Percentiles rank a stretch among this genome's conserved stretches.
Evolutionary conservation across 2,113 vertebrate species (phyloP).

Genomic region (Tragelaphus imberbis): DNA sequence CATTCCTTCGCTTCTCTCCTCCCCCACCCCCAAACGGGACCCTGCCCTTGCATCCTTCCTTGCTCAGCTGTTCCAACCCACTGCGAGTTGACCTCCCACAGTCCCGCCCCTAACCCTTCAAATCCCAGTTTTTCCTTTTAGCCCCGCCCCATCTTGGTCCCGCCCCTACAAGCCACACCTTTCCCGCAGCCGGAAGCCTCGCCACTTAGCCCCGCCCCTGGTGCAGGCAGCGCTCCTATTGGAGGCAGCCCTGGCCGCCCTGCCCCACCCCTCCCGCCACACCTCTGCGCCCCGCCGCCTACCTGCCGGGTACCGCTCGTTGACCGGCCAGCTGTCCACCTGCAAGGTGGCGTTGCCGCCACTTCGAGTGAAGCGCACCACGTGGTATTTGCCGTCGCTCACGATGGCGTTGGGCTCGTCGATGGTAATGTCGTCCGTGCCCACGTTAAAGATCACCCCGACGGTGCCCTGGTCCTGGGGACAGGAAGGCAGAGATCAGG

Average conservation of each 20-base stretch:
- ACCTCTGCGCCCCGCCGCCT: constrained; percentile 31
- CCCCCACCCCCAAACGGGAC: not conserved
- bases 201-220: not conserved
- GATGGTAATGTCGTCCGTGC: constrained; percentile 95
- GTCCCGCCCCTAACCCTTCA: not conserved
- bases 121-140: not conserved
- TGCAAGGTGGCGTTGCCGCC: constrained; percentile 97
- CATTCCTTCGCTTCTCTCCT: not conserved
- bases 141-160: not conserved
- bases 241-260: not conserved
- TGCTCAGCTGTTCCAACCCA: not conserved
- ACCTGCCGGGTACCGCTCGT: constrained; percentile 96
- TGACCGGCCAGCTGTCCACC: constrained; percentile 96
- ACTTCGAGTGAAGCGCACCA: constrained; percentile 96
- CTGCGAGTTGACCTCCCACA: not conserved
- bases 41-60: not conserved
- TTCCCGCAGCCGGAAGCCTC: not conserved
- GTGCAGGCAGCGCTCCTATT: not conserved
- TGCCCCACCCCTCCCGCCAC: not conserved
- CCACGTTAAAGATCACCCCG: constrained; percentile 96
- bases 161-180: not conserved
- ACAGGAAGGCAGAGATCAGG: constrained; percentile 30
- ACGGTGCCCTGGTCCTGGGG: constrained; percentile 92
- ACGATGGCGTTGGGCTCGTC: constrained; percentile 92
- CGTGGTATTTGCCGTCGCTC: constrained; percentile 96